Evolutionary conservation across 2,797 vertebrate species (phyloP).

Genomic region (Corythornis leucogaster): DNA sequence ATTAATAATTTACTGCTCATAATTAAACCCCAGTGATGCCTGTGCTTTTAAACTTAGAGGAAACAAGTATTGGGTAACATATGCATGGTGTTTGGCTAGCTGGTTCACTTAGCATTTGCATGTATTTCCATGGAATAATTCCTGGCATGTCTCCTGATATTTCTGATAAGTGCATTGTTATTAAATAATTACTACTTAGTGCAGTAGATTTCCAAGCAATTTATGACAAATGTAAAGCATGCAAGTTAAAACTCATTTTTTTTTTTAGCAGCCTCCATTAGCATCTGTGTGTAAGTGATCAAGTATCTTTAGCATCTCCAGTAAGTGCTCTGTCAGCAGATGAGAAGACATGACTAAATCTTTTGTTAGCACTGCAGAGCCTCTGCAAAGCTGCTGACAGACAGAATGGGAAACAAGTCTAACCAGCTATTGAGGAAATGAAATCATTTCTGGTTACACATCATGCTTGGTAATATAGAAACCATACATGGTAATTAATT

Average conservation of each 20-base stretch:
- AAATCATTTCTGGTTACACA: constrained; percentile 39
- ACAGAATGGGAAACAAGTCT: constrained; percentile 51
- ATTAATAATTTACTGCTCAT: background rate
- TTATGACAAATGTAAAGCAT: constrained; percentile 44
- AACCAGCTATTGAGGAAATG: constrained; percentile 63
- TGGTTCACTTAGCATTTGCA: constrained; percentile 25
- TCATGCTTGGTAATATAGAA: constrained; percentile 21
- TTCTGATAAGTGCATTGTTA: constrained; percentile 39
- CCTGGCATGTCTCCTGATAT: constrained; percentile 19
- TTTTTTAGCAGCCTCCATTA: constrained; percentile 41
- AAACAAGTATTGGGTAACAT: background rate
- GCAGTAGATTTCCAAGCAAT: constrained; percentile 44
- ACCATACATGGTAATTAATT: constrained; percentile 10
- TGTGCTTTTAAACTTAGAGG: background rate
- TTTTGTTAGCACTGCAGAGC: constrained; percentile 43
- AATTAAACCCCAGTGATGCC: background rate
- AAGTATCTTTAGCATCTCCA: constrained; percentile 54
- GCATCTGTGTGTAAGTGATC: constrained; percentile 48
- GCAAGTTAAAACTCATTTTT: constrained; percentile 63
- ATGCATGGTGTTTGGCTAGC: background rate
- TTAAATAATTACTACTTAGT: constrained; percentile 56
- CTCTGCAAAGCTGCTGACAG: constrained; percentile 61
- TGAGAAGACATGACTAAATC: constrained; percentile 56
- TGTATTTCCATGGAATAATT: constrained; percentile 34
- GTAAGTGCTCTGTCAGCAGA: constrained; percentile 68